Evolutionary conservation across 2,888 invertebrate species (phyloP), one percentile per base, ranked within the genome.

Genomic region (Euspilapteryx auroguttella): DNA sequence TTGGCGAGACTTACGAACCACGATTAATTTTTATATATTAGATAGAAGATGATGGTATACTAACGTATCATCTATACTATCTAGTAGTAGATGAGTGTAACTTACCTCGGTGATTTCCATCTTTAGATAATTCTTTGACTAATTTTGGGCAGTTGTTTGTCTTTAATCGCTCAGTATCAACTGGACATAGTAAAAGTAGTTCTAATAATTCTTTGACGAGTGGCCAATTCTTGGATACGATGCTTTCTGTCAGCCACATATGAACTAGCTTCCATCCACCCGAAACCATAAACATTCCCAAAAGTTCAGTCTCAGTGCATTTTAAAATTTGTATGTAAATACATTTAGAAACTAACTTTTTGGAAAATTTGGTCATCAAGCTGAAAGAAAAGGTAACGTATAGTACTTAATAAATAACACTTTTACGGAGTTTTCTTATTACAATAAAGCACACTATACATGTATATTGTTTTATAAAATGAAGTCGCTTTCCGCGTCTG

Each of bases 361-460:
- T 93, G 1, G 94, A 94, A 77, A 90, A 94, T 62, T 94, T 94
- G 25, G 88, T 89, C 95, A 96, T 96, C 52, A 96, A 82, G 57
- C 94, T 94, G 79, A 43, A 84, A 83, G 42, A 45, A 44, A 43
- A 48, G 37, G 32, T 7, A 20, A 20, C 20, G 10, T 12, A 29
- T 7, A 24, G 8, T 10, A 14, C 8, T 9, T 20, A 31, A 20
- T 20, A 20, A 7, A 20, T 20, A 20, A 5, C 20, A 20, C 20
- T 20, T 5, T 20, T 8, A 20, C 5, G 5, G 9, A 5, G 5
- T 20, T 20, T 5, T 20, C 5, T 20, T 20, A 20, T 20, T 20
- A 7, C 8, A 7, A 20, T 20, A 20, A 20, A 20, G 9, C 20
- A 20, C 8, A 20, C 20, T n/a, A n/a, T n/a, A n/a, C n/a, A n/a